Conservation (phyloP, 2,888 invertebrate species). For the Linhomoeus sp. region DNA sequence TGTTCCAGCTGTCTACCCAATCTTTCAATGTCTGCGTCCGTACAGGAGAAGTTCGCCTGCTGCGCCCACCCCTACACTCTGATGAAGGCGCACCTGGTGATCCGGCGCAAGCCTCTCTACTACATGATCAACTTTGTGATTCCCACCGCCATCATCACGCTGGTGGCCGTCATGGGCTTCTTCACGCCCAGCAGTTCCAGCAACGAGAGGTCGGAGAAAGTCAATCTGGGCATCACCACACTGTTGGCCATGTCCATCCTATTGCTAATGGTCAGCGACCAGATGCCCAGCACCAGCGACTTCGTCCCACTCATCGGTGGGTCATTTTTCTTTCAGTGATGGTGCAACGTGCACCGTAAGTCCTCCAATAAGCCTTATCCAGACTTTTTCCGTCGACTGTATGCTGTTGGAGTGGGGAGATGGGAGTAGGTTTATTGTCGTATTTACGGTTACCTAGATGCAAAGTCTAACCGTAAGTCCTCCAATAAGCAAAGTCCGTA, state of each 20-base stretch:
- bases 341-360: not conserved
- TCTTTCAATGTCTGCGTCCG: too few species aligned
- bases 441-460: too few species aligned
- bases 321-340: too few species aligned
- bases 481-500: too few species aligned
- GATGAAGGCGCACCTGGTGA: not conserved
- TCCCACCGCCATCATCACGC: constrained; percentile 32
- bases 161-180: constrained; percentile 31
- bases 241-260: constrained; percentile 30
- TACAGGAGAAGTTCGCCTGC: not conserved
- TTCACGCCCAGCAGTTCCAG: constrained; percentile 31
- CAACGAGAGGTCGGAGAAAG: constrained; percentile 27
- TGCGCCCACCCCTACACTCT: not conserved
- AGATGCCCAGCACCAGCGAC: constrained; percentile 35
- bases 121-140: constrained; percentile 26
- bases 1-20: too few species aligned
- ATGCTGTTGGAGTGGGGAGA: not conserved
- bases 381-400: not conserved
- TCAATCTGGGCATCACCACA: constrained; percentile 23
- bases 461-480: too few species aligned
- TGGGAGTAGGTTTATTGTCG: not conserved
- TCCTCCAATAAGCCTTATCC: not conserved
- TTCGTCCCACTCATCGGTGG: constrained; percentile 34
- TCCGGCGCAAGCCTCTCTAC: constrained; percentile 4
- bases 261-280: constrained; percentile 34